Conservation (phyloP, 1,140 invertebrate genomes). For the Macrobrachium nipponense region DNA sequence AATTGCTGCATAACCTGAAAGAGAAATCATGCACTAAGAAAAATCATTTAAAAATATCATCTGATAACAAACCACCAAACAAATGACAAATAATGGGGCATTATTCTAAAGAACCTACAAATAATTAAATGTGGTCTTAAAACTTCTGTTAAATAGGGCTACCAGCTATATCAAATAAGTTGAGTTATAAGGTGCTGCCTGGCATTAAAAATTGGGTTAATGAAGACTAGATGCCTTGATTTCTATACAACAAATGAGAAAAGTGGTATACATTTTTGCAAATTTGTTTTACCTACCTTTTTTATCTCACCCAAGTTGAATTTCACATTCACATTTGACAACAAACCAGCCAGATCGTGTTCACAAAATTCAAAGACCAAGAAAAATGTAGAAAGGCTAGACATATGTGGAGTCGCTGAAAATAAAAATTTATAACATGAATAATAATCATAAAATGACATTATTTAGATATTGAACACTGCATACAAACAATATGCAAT, state of each 20-base stretch:
- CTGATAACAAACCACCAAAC: too few species aligned
- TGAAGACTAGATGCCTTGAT: background rate
- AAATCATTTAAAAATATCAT: slow-evolving; percentile 1
- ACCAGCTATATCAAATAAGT: too few species aligned
- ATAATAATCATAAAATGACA: too few species aligned
- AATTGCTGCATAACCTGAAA: slow-evolving; percentile 93
- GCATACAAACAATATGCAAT: too few species aligned
- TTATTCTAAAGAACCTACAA: too few species aligned
- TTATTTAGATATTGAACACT: too few species aligned
- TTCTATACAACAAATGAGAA: background rate
- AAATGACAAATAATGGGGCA: too few species aligned
- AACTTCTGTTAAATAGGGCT: too few species aligned
- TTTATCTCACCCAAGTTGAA: slow-evolving; percentile 98
- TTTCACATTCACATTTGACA: slow-evolving; percentile 96
- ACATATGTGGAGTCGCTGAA: slow-evolving; percentile 84
- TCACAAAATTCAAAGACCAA: slow-evolving; percentile 99
- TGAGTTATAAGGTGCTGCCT: too few species aligned
- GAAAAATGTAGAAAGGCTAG: slow-evolving; percentile 94
- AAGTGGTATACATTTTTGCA: too few species aligned
- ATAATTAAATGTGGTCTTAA: too few species aligned
- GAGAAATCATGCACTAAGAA: background rate
- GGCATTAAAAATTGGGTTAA: too few species aligned
- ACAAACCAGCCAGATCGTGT: slow-evolving; percentile 95
- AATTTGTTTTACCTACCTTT: slow-evolving; percentile 77
- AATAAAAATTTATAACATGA: slow-evolving; percentile 42